These are phyloP conservation scores for Brachionus asplanchnoidis DNA, from an alignment of 1,140 invertebrate genomes.

Conservation along the genomic window DNA sequence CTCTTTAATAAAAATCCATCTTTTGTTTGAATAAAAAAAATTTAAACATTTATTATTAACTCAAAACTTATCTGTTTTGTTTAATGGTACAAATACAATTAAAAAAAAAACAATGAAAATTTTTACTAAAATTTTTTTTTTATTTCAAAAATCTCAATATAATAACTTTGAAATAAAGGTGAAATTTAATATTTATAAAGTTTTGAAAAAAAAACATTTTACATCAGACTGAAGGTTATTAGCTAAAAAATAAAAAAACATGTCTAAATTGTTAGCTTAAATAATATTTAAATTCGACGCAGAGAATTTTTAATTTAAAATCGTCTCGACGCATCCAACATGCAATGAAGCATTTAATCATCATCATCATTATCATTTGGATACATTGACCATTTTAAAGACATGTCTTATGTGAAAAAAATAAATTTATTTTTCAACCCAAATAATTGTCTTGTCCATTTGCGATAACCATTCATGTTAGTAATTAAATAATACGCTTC, in stretches of 20 bases:
- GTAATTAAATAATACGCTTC: neutral
- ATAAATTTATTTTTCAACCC: neutral
- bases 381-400: neutral
- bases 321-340: constrained; percentile 22
- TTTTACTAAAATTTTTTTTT: no score
- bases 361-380: constrained; percentile 19
- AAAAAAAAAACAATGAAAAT: neutral
- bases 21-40: neutral
- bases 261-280: constrained; percentile 11
- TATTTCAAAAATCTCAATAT: no score
- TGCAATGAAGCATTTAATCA: constrained; percentile 37
- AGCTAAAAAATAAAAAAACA: neutral
- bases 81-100: neutral
- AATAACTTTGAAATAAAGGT: neutral
- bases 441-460: neutral
- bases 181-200: neutral
- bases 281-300: constrained; percentile 21
- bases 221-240: neutral
- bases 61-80: neutral
- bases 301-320: constrained; percentile 33
- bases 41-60: neutral
- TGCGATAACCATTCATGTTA: neutral
- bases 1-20: neutral
- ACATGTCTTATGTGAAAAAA: constrained; percentile 17
- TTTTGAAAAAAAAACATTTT: neutral